A percentile compares a stretch with the other conserved stretches of the same genome.
These are phyloP conservation scores for Myotis pilosus DNA, from an alignment of 2,797 vertebrate species.

Conservation along the genomic window DNA sequence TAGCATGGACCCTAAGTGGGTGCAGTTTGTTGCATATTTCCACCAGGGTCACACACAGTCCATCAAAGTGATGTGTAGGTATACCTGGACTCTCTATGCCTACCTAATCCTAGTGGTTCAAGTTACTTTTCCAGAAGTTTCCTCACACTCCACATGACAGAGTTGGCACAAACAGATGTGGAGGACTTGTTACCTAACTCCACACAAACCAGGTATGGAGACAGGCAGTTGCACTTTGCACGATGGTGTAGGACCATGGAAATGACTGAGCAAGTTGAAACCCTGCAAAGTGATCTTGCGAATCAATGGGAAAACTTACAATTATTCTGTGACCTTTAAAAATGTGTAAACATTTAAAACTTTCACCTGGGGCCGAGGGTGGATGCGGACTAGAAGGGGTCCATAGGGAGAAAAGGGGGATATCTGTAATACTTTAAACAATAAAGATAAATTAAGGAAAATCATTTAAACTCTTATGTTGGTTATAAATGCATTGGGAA, in stretches of 20 bases:
- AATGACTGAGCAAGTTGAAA: background rate
- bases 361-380: too few relatives aligned
- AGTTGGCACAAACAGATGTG: background rate
- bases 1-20: background rate
- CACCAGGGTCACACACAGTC: background rate
- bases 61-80: background rate
- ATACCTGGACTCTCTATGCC: background rate
- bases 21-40: background rate
- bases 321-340: constrained; percentile 41
- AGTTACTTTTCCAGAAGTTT: background rate
- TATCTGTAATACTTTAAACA: too few relatives aligned
- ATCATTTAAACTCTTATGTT: constrained; percentile 22
- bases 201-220: background rate
- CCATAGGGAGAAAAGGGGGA: too few relatives aligned
- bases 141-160: background rate
- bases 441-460: background rate
- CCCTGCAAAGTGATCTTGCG: background rate
- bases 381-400: too few relatives aligned
- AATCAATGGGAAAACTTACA: background rate
- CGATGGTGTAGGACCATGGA: background rate
- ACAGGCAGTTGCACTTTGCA: background rate
- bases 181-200: constrained; percentile 12
- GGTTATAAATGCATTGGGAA: constrained; percentile 2
- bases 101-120: background rate
- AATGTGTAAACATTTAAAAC: constrained; percentile 36